A percentile compares a stretch with the other conserved stretches of the same genome.
Conservation (phyloP, 2,113 vertebrate genomes). For the Plotosus lineatus region DNA sequence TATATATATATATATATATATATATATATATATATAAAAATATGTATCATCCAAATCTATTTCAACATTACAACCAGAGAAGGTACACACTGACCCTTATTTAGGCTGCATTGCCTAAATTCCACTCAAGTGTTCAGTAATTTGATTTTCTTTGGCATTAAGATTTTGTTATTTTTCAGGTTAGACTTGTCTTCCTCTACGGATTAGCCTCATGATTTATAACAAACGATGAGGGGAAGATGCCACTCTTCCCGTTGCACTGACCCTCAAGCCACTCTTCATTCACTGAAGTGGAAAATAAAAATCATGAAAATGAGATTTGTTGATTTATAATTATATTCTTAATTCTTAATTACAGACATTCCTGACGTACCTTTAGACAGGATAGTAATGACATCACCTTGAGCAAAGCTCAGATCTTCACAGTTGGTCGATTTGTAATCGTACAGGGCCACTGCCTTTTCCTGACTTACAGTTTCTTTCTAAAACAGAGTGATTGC, state of each 20-base stretch:
- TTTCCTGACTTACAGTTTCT: constrained; percentile 24
- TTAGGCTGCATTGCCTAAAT: neutral
- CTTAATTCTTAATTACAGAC: neutral
- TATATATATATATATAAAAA: too few species aligned
- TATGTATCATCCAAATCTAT: neutral
- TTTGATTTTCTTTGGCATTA: neutral
- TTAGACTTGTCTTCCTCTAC: neutral
- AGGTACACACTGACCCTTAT: too few species aligned
- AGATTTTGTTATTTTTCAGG: neutral
- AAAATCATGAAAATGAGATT: constrained; percentile 18
- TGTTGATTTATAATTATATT: too few species aligned
- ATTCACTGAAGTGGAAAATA: constrained; percentile 77
- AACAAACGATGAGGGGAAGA: constrained; percentile 87
- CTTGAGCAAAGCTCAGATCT: constrained; percentile 84
- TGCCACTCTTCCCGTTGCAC: constrained; percentile 83
- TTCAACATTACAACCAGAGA: neutral
- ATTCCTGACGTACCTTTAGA: constrained; percentile 67
- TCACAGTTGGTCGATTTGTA: constrained; percentile 83
- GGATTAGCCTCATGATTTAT: constrained; percentile 47
- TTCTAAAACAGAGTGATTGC: constrained; percentile 26
- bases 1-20: too few species aligned
- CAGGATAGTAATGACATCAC: constrained; percentile 83
- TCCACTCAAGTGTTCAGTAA: neutral
- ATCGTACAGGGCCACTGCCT: constrained; percentile 79
- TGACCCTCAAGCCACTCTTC: constrained; percentile 91